Evolutionary conservation across 2,113 vertebrate species (phyloP), one percentile per base, ranked within the genome.

Genomic region (Numenius arquata): DNA sequence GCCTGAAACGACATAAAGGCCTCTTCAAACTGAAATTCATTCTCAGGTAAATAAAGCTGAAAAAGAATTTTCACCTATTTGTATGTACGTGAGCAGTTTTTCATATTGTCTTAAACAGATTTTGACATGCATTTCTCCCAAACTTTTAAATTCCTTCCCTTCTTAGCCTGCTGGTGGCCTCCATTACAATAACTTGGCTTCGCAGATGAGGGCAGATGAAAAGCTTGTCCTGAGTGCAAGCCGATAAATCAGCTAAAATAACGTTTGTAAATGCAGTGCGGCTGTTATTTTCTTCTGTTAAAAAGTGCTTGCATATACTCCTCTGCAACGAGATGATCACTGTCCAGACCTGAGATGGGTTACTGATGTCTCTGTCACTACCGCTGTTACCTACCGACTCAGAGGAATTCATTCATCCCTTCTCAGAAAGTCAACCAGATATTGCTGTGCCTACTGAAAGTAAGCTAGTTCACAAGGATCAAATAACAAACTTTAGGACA

Each of bases 21-120:
- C 98, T 98, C 98, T 98, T 98, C 96, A 98, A 89, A 98, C 96
- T 97, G 98, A 98, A 98, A 98, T 98, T 97, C 98, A 98, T 98
- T 98, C 98, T 97, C 98, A 98, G 98, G 98, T 98, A 98, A 98
- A 98, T 98, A 98, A 98, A 98, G 96, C 97, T 96, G 97, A 97
- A 98, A 97, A 97, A 90, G 96, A 97, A 96, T 98, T 97, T 97
- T 97, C 97, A 96, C 95, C 95, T 98, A 97, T 97, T 97, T 95
- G 86, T 96, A 97, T 85, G 94, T 96, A 98, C 94, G 95, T 98
- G 98, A 98, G 94, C 86, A 95, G 97, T 90, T 98, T 98, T 95
- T 90, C 89, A 56, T 88, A 97, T 89, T 91, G 93, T 97, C 96
- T 97, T 97, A 97, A 95, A 88, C 79, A 96, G 96, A 89, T 80